Base-by-base conservation (phyloP, 1,140 invertebrate genomes). In the Phocides pigmalion region DNA sequence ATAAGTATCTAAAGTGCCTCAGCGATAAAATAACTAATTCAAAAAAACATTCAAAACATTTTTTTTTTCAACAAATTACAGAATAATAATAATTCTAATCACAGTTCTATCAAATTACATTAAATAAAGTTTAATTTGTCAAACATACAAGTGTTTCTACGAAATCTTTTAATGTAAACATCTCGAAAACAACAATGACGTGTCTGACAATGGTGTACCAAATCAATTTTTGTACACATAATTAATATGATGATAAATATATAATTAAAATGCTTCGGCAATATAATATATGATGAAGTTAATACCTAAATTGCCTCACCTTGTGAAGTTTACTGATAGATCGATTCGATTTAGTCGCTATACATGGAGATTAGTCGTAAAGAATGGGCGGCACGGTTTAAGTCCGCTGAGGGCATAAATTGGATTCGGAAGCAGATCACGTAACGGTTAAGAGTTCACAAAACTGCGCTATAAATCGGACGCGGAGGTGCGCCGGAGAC, bases 391-490 rank as follows among this genome's bases (percentile, higher is more conserved):
- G 68, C 73, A 62, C 65, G 73, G 70, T 58, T 66, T 66, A 89
- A 87, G 70, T 87, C 84, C 84, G 83, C 80, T 79, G 85, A 90
- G 78, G 76, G 72, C 75, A 89, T 91, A 91, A 91, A 91, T 91
- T 89, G 84, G 86, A 79, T 90, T 87, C 89, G 84, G 87, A 91
- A 91, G 87, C 87, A 87, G 89, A 89, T 91, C 89, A 91, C 89
- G 89, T 91, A 89, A 90, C 83, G 87, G 86, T 87, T 91, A 87
- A 87, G 88, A 90, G 87, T 88, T 90, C 88, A 88, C 87, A 90
- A 88, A 89, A 90, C 87, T 89, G 85, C 82, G 84, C 87, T 69
- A 90, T 90, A 90, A 90, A 90, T 90, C 85, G 84, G 83, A 87
- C 81, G 84, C 82, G 70, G 81, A 89, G 88, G 87, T 89, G 88